Base-by-base conservation (phyloP, 2,113 vertebrate species). In the Urocitellus parryii region DNA sequence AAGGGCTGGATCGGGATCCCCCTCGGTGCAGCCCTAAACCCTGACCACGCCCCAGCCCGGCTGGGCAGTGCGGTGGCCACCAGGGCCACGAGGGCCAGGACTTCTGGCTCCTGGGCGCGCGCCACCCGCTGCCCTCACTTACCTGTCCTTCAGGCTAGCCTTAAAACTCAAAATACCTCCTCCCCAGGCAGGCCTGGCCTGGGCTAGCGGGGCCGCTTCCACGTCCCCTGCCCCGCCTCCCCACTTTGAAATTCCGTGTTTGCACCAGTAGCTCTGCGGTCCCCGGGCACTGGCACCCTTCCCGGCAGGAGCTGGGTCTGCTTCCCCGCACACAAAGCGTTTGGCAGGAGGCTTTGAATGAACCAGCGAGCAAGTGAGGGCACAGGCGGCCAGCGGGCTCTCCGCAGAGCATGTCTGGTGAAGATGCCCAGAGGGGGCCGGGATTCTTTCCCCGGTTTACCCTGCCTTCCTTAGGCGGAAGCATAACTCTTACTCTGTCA, bases 381-480 rank as follows among this genome's bases (percentile, higher is more conserved):
- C 29, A 29, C 25, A 18, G 70, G 17, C 18, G 4, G 42, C 56
- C 79, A 10, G 7, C 1, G 58, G 5, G 18, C 32, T 1, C 29
- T 22, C 17, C 7, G 0, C 20, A 4, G 29, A 18, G 58, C 27
- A 0, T 4, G 29, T 51, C 18, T 27, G 37, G 22, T 12, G 63
- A 7, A 67, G 48, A 32, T 17, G 65, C n/a, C 61, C 37, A 37
- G 22, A 39, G 39, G 42, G 63, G 45, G 8, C 45, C 45, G 45
- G 45, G 45, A 45, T 42, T 17, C 68, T 45, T 32, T 42, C 24
- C 67, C 4, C 0, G 2, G 0, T 0, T 63, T n/a, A 32, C 77
- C 29, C n/a, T 32, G 42, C 22, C 72, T 53, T 27, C 14, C 48
- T 51, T 2, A 51, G 13, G 16, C 51, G 13, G 14, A 53, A 13